phyloP scores from a whole-genome alignment of 37 sponge, comb jelly and placozoan genomes.

The Amphimedon queenslandica region DNA sequence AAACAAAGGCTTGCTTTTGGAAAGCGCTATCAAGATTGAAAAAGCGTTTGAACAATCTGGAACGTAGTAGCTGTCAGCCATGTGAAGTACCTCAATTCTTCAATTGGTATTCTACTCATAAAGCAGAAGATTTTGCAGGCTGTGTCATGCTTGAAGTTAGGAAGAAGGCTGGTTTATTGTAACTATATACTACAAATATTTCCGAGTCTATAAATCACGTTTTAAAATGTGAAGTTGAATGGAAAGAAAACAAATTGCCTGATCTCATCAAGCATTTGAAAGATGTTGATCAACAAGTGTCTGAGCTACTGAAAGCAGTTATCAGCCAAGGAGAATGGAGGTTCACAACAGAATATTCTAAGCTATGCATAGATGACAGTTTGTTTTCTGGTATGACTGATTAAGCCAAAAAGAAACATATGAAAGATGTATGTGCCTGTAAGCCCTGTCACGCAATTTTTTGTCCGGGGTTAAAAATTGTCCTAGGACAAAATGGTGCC shows the following conservation, averaged over 20 bases:
- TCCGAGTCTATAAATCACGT: constrained; percentile 42
- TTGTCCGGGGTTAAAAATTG: constrained; percentile 1
- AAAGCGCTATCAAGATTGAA: neutral
- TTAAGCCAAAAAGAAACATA: too few relatives aligned
- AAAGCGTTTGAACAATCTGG: neutral
- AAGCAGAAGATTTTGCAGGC: neutral
- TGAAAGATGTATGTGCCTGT: neutral
- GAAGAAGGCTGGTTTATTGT: neutral
- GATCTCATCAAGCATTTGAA: constrained; percentile 13
- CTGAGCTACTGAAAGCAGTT: constrained; percentile 16
- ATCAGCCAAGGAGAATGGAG: constrained; percentile 27
- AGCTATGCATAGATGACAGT: too few relatives aligned
- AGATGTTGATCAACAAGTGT: neutral
- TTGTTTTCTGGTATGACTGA: too few relatives aligned
- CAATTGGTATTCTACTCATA: neutral
- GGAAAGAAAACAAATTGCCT: constrained; percentile 44
- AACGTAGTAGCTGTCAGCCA: neutral
- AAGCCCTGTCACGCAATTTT: neutral
- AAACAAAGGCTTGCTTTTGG: neutral
- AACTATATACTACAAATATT: constrained; percentile 24
- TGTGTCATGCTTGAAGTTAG: neutral
- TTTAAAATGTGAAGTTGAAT: constrained; percentile 36
- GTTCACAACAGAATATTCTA: constrained; percentile 7
- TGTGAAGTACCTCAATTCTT: neutral
- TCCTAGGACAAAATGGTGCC: neutral